Evolutionary conservation across 2,797 vertebrate species (phyloP).

Genomic region (Toxotes lorentzi): DNA sequence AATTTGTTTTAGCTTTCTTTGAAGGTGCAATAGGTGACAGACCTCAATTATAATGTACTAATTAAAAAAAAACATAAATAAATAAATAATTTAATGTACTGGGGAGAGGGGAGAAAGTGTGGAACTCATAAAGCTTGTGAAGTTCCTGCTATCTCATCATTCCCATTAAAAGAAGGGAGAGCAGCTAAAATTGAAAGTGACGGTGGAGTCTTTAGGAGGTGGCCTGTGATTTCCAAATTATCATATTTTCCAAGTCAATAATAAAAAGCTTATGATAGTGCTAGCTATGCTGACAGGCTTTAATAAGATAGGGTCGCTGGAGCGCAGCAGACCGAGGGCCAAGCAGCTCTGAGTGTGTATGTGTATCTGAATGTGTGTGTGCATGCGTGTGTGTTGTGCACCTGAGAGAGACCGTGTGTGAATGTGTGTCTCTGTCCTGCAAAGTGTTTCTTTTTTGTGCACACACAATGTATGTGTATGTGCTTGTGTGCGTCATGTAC

Average conservation of each 20-base stretch:
- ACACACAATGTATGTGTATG: neutral
- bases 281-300: slow-evolving; percentile 86
- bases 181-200: slow-evolving; percentile 86
- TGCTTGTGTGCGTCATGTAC: slow-evolving; percentile 13
- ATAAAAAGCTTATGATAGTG: slow-evolving; percentile 89
- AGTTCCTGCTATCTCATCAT: slow-evolving; percentile 83
- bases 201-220: slow-evolving; percentile 84
- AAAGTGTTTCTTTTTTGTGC: slow-evolving; percentile 26
- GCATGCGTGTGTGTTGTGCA: slow-evolving; percentile 44
- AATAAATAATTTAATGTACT: slow-evolving; percentile 77
- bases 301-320: slow-evolving; percentile 87
- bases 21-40: slow-evolving; percentile 85
- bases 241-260: slow-evolving; percentile 90
- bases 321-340: slow-evolving; percentile 79
- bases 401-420: neutral
- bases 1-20: slow-evolving; percentile 86
- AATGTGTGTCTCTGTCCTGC: slow-evolving; percentile 39
- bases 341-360: slow-evolving; percentile 60
- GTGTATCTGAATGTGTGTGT: slow-evolving; percentile 49
- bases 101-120: slow-evolving; percentile 52
- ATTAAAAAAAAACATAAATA: slow-evolving; percentile 83
- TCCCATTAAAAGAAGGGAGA: slow-evolving; percentile 83
- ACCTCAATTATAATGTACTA: slow-evolving; percentile 88
- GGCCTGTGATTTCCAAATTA: slow-evolving; percentile 88
- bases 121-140: slow-evolving; percentile 76